Conservation (phyloP, 2,113 vertebrate species). For the Murina feae region DNA sequence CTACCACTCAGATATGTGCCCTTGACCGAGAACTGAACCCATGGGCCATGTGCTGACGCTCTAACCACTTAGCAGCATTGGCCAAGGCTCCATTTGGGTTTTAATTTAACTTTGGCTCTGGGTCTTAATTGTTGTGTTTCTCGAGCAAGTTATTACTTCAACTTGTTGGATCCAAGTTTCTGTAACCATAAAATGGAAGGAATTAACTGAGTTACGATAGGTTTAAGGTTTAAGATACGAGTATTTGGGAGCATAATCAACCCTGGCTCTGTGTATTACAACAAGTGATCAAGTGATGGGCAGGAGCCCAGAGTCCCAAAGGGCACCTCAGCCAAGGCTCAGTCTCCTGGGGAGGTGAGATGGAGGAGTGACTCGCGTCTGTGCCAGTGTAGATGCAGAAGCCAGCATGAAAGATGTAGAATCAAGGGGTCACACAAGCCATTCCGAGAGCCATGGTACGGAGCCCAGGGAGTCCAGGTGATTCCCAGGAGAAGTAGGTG, state of each 20-base stretch:
- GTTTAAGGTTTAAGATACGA: not conserved
- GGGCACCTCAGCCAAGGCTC: not conserved
- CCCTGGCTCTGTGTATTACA: not conserved
- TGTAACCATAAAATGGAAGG: not conserved
- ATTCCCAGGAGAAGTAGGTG: not conserved
- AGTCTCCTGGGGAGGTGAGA: not conserved
- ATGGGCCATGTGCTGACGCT: too few relatives aligned
- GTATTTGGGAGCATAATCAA: too few relatives aligned
- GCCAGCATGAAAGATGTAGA: not conserved
- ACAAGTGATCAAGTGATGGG: not conserved
- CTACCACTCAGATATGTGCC: too few relatives aligned
- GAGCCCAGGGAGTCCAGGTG: fast-evolving
- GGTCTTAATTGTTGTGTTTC: not conserved
- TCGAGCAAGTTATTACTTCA: not conserved
- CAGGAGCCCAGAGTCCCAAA: not conserved
- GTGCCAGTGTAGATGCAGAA: not conserved
- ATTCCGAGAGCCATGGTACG: fast-evolving
- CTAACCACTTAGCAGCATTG: too few relatives aligned
- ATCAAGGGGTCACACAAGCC: not conserved
- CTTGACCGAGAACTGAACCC: too few relatives aligned
- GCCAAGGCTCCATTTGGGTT: not conserved
- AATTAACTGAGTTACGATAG: not conserved
- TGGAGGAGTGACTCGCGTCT: too few relatives aligned
- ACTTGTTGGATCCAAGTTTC: not conserved
- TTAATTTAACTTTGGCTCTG: not conserved